Evolutionary conservation across 2,888 invertebrate genomes (phyloP).

Genomic region (Phasia obesa): DNA sequence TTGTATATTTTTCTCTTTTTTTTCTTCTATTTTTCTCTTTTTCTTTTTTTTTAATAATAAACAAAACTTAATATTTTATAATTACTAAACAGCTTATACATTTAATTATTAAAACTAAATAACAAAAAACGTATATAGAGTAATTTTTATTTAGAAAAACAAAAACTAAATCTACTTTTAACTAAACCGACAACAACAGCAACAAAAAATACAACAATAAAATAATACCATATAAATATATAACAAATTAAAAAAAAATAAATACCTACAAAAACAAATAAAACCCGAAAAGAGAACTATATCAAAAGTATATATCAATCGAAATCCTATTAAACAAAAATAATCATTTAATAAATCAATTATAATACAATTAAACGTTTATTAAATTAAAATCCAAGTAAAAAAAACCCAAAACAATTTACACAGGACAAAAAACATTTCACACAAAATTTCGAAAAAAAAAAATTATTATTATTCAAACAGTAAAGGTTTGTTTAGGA

Average conservation of each 20-base stretch:
- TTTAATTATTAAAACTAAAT: constrained; percentile 77
- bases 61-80: constrained; percentile 42
- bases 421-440: constrained; percentile 67
- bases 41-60: constrained; percentile 67
- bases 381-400: constrained; percentile 34
- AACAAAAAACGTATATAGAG: constrained; percentile 58
- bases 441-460: constrained; percentile 50
- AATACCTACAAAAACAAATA: not conserved
- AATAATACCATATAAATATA: constrained; percentile 46
- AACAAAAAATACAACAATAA: constrained; percentile 55
- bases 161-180: constrained; percentile 57
- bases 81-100: constrained; percentile 77
- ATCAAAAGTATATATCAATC: constrained; percentile 66
- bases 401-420: constrained; percentile 47
- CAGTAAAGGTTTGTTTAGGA: constrained; percentile 59
- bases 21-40: constrained; percentile 71
- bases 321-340: constrained; percentile 59
- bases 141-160: constrained; percentile 64
- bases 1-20: constrained; percentile 73
- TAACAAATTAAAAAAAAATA: constrained; percentile 32
- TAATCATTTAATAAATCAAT: constrained; percentile 40
- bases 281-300: constrained; percentile 47
- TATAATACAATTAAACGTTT: constrained; percentile 15
- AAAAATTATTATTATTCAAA: not conserved
- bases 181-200: constrained; percentile 41